Percentiles rank a stretch among this genome's conserved stretches.
phyloP scores from a whole-genome alignment of 2,888 invertebrate genomes.

The Gryllus longicercus region DNA sequence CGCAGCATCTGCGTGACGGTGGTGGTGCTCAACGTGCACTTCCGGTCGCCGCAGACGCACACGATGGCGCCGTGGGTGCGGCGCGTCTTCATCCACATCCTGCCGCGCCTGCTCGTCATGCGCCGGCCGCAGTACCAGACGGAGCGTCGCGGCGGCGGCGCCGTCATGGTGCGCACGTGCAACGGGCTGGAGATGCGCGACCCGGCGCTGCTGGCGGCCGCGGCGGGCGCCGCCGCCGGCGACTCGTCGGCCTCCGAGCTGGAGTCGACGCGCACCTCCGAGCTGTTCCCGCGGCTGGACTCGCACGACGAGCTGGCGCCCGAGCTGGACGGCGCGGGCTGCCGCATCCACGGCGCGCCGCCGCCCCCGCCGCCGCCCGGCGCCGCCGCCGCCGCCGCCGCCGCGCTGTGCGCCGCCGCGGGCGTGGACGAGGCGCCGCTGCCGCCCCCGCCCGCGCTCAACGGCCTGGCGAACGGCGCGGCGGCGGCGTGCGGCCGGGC shows the following conservation, averaged over 20 bases:
- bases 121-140: constrained; percentile 65
- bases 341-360: constrained; percentile 56
- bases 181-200: constrained; percentile 72
- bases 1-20: constrained; percentile 91
- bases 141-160: constrained; percentile 49
- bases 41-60: constrained; percentile 96
- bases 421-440: constrained; percentile 43
- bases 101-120: constrained; percentile 91
- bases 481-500: constrained; percentile 21
- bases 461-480: constrained; percentile 9
- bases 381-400: constrained; percentile 27
- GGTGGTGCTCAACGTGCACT: constrained; percentile 95
- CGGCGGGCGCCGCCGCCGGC: neutral
- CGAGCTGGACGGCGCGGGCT: constrained; percentile 48
- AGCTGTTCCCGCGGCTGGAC: constrained; percentile 55
- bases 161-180: constrained; percentile 73
- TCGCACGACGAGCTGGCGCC: constrained; percentile 51
- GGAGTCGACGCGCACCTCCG: constrained; percentile 47
- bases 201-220: constrained; percentile 45
- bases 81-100: constrained; percentile 91
- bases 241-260: constrained; percentile 47
- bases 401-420: constrained; percentile 31
- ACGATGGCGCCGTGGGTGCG: constrained; percentile 97
- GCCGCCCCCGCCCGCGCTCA: constrained; percentile 49
- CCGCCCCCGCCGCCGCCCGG: constrained; percentile 11